Base-by-base conservation (phyloP, 1,140 invertebrate species). In the Armadillidium nasatum region DNA sequence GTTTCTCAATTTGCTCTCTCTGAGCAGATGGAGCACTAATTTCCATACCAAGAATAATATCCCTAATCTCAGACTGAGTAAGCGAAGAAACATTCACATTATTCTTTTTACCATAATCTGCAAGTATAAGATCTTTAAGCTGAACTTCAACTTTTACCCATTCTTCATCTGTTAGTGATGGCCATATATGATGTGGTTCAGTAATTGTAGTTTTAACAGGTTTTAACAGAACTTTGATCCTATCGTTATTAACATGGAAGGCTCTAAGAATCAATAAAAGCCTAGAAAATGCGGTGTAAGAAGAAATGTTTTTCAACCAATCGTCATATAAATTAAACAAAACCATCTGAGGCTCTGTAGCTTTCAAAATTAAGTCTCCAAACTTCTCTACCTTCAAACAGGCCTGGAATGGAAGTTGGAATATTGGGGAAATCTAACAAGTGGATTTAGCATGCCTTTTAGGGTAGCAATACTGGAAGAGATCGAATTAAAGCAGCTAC, bases 51-150 rank as follows among this genome's bases (percentile, higher is more conserved):
- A 99, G 88, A 83, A 99, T 99, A 77, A 99, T 99, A 85, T 99
- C 98, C 77, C 97, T 91, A 82, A 99, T 99, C 88, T 99, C 97
- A 0, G 96, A 98, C 84, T 99, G 97, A 0, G 97, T 99, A 11
- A 99, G 87, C 0, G 97, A 99, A 0, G 96, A 96, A 0, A 99
- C 97, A 84, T 99, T 99, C 0, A 99, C 98, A 83, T 99, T 99
- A 86, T 99, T 99, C 87, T 99, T 99, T 87, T 99, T 99, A 82
- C 97, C 97, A 83, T 99, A 99, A 87, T 99, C 98, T 50, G 97
- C 97, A 19, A 99, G 85, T 84, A 99, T 99, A 7, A 99, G 88
- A 87, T 99, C 97, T 84, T 99, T 99, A 0, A 99, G 87, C 82
- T 97, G 94, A 15, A 98, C 94, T 87, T 99, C 98, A 19, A 97